These are phyloP conservation scores for Epizoanthus rinbou DNA, from an alignment of 92 coral and sea anemone genomes.

Conservation along the genomic window DNA sequence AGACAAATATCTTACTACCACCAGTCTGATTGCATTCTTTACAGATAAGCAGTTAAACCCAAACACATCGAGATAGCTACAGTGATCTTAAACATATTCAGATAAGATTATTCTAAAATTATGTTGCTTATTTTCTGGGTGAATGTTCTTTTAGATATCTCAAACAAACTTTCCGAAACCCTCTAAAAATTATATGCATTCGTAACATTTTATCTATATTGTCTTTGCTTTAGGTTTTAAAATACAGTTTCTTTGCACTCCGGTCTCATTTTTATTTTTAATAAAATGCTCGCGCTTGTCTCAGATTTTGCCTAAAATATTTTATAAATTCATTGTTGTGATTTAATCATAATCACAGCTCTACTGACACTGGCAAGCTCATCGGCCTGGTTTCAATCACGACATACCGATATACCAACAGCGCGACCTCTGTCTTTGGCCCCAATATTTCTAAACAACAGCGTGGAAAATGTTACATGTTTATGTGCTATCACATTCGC, in stretches of 20 bases:
- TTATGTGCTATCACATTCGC: neutral
- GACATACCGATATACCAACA: too few relatives aligned
- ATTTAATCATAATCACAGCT: too few relatives aligned
- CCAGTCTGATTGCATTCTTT: slow-evolving; percentile 24
- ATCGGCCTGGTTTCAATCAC: too few relatives aligned
- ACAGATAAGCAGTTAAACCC: slow-evolving; percentile 28
- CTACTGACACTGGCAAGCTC: too few relatives aligned
- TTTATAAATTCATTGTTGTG: too few relatives aligned
- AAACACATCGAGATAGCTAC: neutral
- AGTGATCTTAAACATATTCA: slow-evolving; percentile 2
- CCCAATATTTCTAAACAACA: neutral
- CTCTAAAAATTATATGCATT: too few relatives aligned
- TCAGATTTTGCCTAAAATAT: too few relatives aligned
- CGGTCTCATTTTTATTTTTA: too few relatives aligned
- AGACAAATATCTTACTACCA: slow-evolving; percentile 32
- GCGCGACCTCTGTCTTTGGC: neutral
- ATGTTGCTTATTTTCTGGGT: neutral
- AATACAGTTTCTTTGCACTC: too few relatives aligned
- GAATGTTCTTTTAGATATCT: neutral
- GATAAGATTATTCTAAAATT: neutral
- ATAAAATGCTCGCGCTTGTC: too few relatives aligned
- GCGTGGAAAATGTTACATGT: neutral
- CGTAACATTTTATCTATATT: too few relatives aligned
- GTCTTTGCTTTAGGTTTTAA: too few relatives aligned
- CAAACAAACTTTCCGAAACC: neutral